Evolutionary conservation across 2,888 invertebrate species (phyloP), one percentile per base, ranked within the genome.

Genomic region (Mythimna ferrago): DNA sequence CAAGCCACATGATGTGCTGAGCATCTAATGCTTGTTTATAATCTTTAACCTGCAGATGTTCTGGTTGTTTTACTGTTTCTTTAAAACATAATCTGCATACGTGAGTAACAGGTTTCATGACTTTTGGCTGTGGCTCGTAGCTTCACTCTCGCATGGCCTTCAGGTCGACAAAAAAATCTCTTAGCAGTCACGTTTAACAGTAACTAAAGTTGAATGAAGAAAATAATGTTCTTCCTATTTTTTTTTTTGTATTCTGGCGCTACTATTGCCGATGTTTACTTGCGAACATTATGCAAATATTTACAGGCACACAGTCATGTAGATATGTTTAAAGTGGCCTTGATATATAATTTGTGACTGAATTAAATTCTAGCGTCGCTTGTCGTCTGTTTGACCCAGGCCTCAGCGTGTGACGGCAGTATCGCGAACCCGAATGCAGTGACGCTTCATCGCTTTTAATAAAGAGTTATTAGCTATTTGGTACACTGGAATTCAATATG

Each of bases 291-390:
- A 58, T 48, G 69, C 10, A 32, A 60, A 61, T 68, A 75, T 56
- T 78, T 51, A 73, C 41, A 71, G 61, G 62, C 44, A 61, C 65
- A 65, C 58, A 69, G 65, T 75, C 70, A 71, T 66, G 73, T 73
- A 81, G 56, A 75, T 74, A 74, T 73, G 67, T 73, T 68, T 76
- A 75, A 76, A 86, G 80, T 61, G 84, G 80, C 90, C 89, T 90
- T 89, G 86, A 78, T 80, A 86, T 80, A 86, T 87, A 88, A 89
- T 89, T 88, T 87, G 86, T 81, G 80, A 85, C 83, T 78, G 84
- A 88, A 87, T 89, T 88, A 81, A 89, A 89, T 88, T 88, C 82
- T 81, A 88, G 82, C 78, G 78, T 76, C 77, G 75, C 72, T 71
- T 71, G 65, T 67, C 74, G 69, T 19, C 69, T 53, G 82, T 73